Conservation (phyloP, 64 coral and sea anemone species). For the Dendrophyllia cribrosa region DNA sequence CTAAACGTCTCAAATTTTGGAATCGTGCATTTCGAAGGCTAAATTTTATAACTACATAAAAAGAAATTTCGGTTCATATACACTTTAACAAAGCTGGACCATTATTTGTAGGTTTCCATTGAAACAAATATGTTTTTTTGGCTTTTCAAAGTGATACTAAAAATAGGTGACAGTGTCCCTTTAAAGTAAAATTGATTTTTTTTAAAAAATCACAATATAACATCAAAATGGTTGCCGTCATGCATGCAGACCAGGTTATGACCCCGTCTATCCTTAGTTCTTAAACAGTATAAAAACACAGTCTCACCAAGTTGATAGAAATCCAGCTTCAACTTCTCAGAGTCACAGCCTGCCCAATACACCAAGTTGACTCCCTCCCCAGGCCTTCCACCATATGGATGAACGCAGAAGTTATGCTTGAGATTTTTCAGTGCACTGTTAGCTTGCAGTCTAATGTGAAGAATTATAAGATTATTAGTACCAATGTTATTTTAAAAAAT, state of each 20-base stretch:
- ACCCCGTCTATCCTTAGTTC: no score
- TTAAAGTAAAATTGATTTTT: no score
- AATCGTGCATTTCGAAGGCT: no score
- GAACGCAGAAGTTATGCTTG: slow-evolving; percentile 40
- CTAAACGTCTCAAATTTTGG: no score
- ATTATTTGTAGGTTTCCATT: no score
- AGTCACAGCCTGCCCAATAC: slow-evolving; percentile 31
- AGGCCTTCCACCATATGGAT: slow-evolving; percentile 68
- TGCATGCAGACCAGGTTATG: background rate
- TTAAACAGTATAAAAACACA: background rate
- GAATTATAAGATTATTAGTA: background rate
- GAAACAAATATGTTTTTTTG: no score
- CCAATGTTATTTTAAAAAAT: background rate
- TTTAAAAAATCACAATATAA: no score
- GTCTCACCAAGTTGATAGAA: slow-evolving; percentile 57
- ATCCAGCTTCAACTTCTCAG: slow-evolving; percentile 15
- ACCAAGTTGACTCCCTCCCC: slow-evolving; percentile 17
- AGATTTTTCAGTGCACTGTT: slow-evolving; percentile 2
- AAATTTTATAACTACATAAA: no score
- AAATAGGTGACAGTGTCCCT: no score
- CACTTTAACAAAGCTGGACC: no score
- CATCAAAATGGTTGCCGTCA: background rate
- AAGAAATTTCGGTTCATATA: no score
- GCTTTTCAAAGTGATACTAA: no score
- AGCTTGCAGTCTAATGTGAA: background rate